A percentile compares a stretch with the other conserved stretches of the same genome.
Conservation (phyloP, 2,113 vertebrate species). For the Corapipo altera region DNA sequence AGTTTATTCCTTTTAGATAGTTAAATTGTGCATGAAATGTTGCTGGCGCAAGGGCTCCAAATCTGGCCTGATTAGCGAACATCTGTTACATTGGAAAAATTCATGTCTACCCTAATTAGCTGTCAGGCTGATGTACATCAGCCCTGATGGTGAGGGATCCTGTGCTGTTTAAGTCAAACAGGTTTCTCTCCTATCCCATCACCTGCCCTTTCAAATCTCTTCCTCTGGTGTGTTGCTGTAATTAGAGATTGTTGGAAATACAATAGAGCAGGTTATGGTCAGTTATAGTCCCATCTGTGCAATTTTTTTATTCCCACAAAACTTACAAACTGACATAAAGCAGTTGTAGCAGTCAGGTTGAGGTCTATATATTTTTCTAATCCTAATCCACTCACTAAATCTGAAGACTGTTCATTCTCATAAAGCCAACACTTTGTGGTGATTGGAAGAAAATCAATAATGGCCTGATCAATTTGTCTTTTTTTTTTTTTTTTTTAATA, state of each 20-base stretch:
- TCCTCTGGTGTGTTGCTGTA: constrained; percentile 85
- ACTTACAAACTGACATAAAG: constrained; percentile 51
- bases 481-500: constrained; percentile 11
- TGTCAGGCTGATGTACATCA: constrained; percentile 98
- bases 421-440: not conserved
- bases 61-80: constrained; percentile 99
- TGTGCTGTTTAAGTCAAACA: constrained; percentile 90
- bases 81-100: constrained; percentile 99
- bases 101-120: constrained; percentile 99
- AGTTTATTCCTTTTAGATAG: constrained; percentile 99
- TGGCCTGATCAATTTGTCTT: constrained; percentile 48
- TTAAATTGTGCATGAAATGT: constrained; percentile 99
- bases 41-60: constrained; percentile 95
- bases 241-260: constrained; percentile 96
- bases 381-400: constrained; percentile 33
- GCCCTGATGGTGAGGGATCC: constrained; percentile 97
- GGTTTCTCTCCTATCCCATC: constrained; percentile 95
- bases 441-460: constrained; percentile 67
- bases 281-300: constrained; percentile 94
- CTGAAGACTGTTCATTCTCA: constrained; percentile 32
- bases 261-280: constrained; percentile 92
- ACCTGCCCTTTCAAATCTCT: constrained; percentile 90
- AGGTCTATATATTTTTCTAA: constrained; percentile 40
- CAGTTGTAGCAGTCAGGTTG: constrained; percentile 20
- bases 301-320: constrained; percentile 78